Evolutionary conservation across 2,888 invertebrate genomes (phyloP), one percentile per base, ranked within the genome.

Genomic region (Scelioninae gen. 2): DNA sequence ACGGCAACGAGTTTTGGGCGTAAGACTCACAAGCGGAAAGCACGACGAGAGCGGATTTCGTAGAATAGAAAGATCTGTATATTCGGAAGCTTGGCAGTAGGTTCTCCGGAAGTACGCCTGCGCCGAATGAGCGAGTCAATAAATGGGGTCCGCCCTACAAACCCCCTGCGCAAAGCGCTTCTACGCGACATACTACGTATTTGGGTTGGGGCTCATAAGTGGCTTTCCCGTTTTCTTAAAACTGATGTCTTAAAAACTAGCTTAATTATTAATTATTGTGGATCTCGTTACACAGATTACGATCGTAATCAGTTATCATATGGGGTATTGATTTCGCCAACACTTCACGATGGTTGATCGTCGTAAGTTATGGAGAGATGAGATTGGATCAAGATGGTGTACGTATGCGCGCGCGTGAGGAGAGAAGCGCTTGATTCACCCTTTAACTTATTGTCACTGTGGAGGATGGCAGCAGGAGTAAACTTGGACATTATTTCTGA

Each of bases 81-180:
- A 37, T 43, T 58, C 15, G 19, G 45, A 55, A 64, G 58, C 64
- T 71, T 58, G 43, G 58, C 28, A 13, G 45, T 46, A 52, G 37
- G 46, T 41, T 39, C 11, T 6, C 25, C 50, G 35, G 41, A 39
- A 58, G 6, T 48, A 79, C 84, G 83, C 83, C 67, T 64, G 81
- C 80, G 80, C 70, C 15, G 37, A 46, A 7, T 18, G 35, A 45
- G 41, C 71, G 76, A 81, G 83, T 84, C 84, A 81, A 84, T 84
- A 84, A 82, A 79, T 69, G 74, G 69, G 75, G 68, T 70, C 73
- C 77, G 74, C 78, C 78, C 73, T 72, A 70, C 61, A 79, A 71
- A 78, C 77, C 78, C 80, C 52, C 68, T 60, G 64, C 73, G 74
- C 72, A 64, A 46, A 72, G 57, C 74, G 41, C 25, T 22, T 7